Base-by-base conservation (phyloP, 2,888 invertebrate species). In the Choristoneura rosaceana region DNA sequence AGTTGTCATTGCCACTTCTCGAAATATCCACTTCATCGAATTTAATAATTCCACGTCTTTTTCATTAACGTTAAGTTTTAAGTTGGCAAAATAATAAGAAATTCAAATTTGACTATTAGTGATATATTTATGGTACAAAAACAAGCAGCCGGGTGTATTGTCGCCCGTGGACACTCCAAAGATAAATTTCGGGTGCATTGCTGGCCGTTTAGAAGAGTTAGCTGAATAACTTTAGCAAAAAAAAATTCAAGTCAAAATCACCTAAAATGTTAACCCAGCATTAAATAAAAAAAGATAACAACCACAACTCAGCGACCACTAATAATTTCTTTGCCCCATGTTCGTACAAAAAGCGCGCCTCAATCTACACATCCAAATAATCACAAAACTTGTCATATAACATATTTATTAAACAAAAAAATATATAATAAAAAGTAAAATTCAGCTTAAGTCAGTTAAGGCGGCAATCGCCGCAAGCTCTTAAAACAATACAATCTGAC, bases 381-480 rank as follows among this genome's bases (percentile, higher is more conserved):
- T 74, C 73, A 74, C 68, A 77, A 77, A 74, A 74, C 68, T 75
- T 45, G 58, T 74, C 76, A 76, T 74, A 76, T 77, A 74, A 76
- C 74, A 71, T 65, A 70, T 65, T 75, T 76, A 75, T 75, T 73
- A 71, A 76, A 76, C 75, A 74, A 76, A 68, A 75, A 73, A 74
- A 71, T 71, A 47, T 10, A 74, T 61, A 75, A 73, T 67, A 70
- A 71, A 52, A 65, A 66, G 55, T 62, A 62, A 45, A 62, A 62
- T 69, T 69, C 74, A 75, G 74, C 79, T 80, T 81, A 82, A 74
- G 75, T 78, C 71, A 78, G 78, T 81, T 80, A 78, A 78, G 81
- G 77, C 79, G 76, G 79, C 67, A 38, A 77, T 74, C 64, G 77
- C 81, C 80, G 81, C 83, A 82, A 85, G 84, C 85, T 66, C 70